Evolutionary conservation across 1,140 invertebrate genomes (phyloP).

Genomic region (Tribolium castaneum): DNA sequence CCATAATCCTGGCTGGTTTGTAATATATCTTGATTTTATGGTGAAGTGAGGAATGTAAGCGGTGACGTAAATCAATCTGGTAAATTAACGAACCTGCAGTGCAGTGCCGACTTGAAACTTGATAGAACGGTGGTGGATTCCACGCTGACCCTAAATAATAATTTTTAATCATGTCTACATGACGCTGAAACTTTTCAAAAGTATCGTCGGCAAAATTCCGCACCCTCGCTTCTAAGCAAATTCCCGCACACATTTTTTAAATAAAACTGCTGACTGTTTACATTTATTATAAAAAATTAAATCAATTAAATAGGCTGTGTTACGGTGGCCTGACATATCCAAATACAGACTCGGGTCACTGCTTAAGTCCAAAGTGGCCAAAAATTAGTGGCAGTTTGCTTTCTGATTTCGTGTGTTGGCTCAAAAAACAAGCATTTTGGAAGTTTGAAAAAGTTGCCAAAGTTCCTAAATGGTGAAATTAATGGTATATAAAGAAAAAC

Average conservation of each 20-base stretch:
- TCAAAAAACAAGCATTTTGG: not conserved
- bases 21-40: slow-evolving; percentile 59
- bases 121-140: slow-evolving; percentile 29
- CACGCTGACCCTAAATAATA: slow-evolving; percentile 19
- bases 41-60: slow-evolving; percentile 55
- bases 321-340: too few species aligned
- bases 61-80: slow-evolving; percentile 60
- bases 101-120: slow-evolving; percentile 39
- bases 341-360: too few species aligned
- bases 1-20: slow-evolving; percentile 54
- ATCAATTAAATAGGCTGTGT: too few species aligned
- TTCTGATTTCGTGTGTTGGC: not conserved
- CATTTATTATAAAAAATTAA: too few species aligned
- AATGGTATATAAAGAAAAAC: not conserved
- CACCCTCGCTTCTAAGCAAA: too few species aligned
- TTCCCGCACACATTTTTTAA: too few species aligned
- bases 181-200: not conserved
- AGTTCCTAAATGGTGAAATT: not conserved
- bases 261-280: too few species aligned
- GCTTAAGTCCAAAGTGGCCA: too few species aligned
- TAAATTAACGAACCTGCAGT: slow-evolving; percentile 56
- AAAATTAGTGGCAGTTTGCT: too few species aligned
- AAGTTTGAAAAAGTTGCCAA: not conserved
- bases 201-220: too few species aligned
- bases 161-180: slow-evolving; percentile 19